Evolutionary conservation across 2,888 invertebrate species (phyloP).

Genomic region (Drosophila rellima): DNA sequence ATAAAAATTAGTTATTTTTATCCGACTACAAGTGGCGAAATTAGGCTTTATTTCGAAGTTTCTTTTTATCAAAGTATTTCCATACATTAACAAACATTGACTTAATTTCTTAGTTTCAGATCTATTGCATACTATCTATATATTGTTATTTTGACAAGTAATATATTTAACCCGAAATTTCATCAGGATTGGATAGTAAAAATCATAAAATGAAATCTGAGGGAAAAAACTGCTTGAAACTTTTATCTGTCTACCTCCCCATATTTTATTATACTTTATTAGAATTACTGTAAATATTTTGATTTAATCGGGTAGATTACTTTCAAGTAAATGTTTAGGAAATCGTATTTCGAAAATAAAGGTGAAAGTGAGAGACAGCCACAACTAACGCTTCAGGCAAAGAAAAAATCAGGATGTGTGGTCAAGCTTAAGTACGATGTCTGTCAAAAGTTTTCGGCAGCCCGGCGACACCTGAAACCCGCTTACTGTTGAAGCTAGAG

Average conservation of each 20-base stretch:
- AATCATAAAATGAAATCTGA: neutral
- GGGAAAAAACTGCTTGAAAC: neutral
- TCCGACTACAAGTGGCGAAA: too few species aligned
- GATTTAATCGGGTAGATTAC: slow-evolving; percentile 4
- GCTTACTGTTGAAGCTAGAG: neutral
- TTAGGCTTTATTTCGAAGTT: too few species aligned
- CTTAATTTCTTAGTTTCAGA: too few species aligned
- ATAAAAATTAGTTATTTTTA: too few species aligned
- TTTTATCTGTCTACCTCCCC: neutral
- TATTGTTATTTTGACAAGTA: neutral
- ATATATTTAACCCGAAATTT: neutral
- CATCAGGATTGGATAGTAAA: neutral
- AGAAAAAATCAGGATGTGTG: slow-evolving; percentile 29
- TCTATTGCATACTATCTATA: too few species aligned
- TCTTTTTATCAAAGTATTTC: too few species aligned
- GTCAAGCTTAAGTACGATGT: slow-evolving; percentile 43
- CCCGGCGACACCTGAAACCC: slow-evolving; percentile 10
- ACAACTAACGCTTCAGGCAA: slow-evolving; percentile 3
- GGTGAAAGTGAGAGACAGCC: slow-evolving; percentile 30
- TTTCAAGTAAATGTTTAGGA: neutral
- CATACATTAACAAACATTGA: too few species aligned
- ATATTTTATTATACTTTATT: too few species aligned
- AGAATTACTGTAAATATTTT: neutral
- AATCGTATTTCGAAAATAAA: slow-evolving; percentile 13
- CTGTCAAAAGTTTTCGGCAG: slow-evolving; percentile 59